Evolutionary conservation across 2,888 invertebrate species (phyloP), one percentile per base, ranked within the genome.

Genomic region (Troglohyphantes excavatus): DNA sequence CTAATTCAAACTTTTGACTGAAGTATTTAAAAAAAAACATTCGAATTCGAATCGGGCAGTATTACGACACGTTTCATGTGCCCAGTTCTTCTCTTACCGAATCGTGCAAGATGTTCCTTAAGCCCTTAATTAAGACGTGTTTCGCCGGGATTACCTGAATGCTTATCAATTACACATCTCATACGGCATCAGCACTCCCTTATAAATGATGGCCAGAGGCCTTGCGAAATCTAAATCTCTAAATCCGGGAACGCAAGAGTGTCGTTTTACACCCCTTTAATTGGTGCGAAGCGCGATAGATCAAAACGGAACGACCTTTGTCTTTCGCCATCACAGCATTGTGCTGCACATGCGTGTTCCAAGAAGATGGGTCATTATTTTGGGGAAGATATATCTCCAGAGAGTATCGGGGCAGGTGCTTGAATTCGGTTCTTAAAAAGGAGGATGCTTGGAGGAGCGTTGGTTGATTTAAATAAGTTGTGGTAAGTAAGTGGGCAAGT

Each of bases 181-280:
- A 21, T 63, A 13, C 2, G 53, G 53, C 33, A 27, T 70, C 33
- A 11, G 26, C 65, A 23, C 65, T 26, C 26, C 27, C n/a, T 68
- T 39, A 29, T 27, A 26, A 78, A 65, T 65, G 65, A 78, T 11
- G 13, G 3, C 65, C 26, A 26, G 7, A 17, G 65, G 46, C 26
- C 39, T 6, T 9, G 26, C 9, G 13, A 78, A 39, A 33, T 23
- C 19, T 19, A n/a, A 43, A 43, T 21, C 70, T 59, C 19, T 2
- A 26, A 67, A 59, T 70, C 82, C 59, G 82, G 70, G 39, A 59
- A 53, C 19, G 26, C 29, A 65, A 65, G 68, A 70, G 70, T 82
- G 70, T 82, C 70, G 29, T 61, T 39, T 68, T 70, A 82, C 82
- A 82, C 82, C 82, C 82, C 82, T 61, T 82, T 82, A 82, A 82